Evolutionary conservation across 2,888 invertebrate species (phyloP), one percentile per base, ranked within the genome.

Genomic region (Thalpophila matura): DNA sequence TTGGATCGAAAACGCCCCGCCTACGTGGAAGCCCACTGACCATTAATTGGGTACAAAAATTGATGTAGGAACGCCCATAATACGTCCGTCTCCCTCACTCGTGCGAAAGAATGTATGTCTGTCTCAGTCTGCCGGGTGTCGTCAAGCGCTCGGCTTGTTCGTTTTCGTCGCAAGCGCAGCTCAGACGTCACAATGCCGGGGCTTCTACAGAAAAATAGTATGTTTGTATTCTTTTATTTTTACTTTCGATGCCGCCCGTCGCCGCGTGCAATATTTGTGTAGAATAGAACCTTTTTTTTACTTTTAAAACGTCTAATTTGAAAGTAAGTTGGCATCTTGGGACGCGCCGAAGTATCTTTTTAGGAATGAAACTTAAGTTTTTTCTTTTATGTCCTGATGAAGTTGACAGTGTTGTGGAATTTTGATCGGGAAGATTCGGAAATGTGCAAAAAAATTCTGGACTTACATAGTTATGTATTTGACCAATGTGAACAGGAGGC

Each of bases 181-280:
- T 80, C 77, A 82, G 82, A 80, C 86, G 83, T 81, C 86, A 89
- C 92, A 90, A 92, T 89, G 93, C 92, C 88, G 86, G 86, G 87
- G 86, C 91, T 91, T 92, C 88, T 88, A 90, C 84, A 92, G 93
- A 92, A 93, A 93, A 94, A 93, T 93, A 91, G 87, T 90, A 89
- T 91, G 89, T 88, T 84, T 81, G 80, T 77, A 66, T 62, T 72
- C 70, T 87, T 92, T 91, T 92, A 87, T 89, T 92, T 91, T 88
- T 89, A 80, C 79, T 89, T 86, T 81, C 87, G 83, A 81, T 71
- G 61, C 64, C 68, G 80, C 78, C 83, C 79, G 90, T 81, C 91
- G 85, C 86, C 91, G 90, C 91, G 94, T 94, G 94, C 94, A 91
- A 95, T 94, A 94, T 94, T 94, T 92, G 92, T 92, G 89, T 91